phyloP scores from a whole-genome alignment of 1,140 invertebrate genomes.

The Dendroctonus ponderosae region DNA sequence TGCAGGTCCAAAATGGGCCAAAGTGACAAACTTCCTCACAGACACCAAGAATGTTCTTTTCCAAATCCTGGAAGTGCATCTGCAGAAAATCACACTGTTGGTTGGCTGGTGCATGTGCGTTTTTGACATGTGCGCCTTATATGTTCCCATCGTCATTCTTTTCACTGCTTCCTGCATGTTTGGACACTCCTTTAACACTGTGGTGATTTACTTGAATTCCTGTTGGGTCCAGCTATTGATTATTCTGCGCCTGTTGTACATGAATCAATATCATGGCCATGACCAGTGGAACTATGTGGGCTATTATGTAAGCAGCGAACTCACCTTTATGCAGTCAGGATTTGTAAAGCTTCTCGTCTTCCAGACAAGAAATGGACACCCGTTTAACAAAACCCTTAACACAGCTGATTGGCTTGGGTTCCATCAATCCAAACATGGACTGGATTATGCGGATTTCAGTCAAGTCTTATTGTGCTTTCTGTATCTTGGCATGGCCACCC shows the following conservation, averaged over 20 bases:
- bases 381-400: constrained; percentile 19
- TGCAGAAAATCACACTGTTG: constrained; percentile 11
- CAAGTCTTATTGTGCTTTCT: constrained; percentile 10
- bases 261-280: constrained; percentile 7
- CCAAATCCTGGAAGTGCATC: constrained; percentile 9
- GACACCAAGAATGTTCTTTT: constrained; percentile 4
- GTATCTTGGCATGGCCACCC: constrained; percentile 1
- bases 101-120: constrained; percentile 22
- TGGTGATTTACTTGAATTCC: constrained; percentile 3
- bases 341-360: background rate
- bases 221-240: constrained; percentile 10
- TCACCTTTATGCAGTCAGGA: background rate
- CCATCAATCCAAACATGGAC: constrained; percentile 6
- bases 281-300: constrained; percentile 19
- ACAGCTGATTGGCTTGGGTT: constrained; percentile 22
- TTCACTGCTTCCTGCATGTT: constrained; percentile 17
- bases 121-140: constrained; percentile 15
- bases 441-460: background rate
- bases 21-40: background rate
- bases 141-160: constrained; percentile 5
- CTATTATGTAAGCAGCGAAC: constrained; percentile 11
- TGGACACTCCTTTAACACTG: background rate
- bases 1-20: constrained; percentile 9
- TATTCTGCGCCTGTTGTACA: constrained; percentile 11
- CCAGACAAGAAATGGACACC: constrained; percentile 12